Evolutionary conservation across 2,888 invertebrate species (phyloP).

Genomic region (Fissipunctia ypsillon): DNA sequence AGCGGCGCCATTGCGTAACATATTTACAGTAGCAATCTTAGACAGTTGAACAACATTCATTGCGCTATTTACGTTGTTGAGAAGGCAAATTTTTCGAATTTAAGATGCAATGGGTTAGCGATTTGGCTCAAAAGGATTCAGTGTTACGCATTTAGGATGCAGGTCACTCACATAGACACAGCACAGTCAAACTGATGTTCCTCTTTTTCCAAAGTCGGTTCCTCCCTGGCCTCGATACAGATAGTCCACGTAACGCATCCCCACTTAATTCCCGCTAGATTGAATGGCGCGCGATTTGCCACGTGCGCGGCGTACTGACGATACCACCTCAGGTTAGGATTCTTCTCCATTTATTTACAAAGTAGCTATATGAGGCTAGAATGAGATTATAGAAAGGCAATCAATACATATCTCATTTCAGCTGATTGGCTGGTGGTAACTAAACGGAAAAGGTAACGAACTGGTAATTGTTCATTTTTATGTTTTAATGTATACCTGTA

Average conservation of each 20-base stretch:
- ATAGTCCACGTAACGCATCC: constrained; percentile 77
- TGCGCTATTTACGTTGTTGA: no score
- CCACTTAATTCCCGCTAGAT: constrained; percentile 78
- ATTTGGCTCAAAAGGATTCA: no score
- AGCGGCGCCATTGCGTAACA: no score
- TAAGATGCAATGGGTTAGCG: no score
- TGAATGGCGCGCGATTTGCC: constrained; percentile 78
- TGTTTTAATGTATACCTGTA: no score
- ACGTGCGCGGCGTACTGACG: constrained; percentile 71
- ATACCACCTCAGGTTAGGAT: constrained; percentile 54
- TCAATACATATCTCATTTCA: constrained; percentile 12
- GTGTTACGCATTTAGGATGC: no score
- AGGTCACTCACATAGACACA: background rate
- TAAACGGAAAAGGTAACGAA: background rate
- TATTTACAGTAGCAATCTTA: no score
- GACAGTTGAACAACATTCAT: no score
- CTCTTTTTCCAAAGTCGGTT: background rate
- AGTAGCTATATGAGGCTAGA: background rate
- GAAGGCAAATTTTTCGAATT: no score
- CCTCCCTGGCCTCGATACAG: constrained; percentile 72
- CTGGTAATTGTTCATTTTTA: no score
- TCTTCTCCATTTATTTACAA: constrained; percentile 46
- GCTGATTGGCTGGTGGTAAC: constrained; percentile 7
- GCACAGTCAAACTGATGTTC: background rate
- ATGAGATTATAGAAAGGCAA: background rate